Evolutionary conservation across 2,888 invertebrate genomes (phyloP), one percentile per base, ranked within the genome.

Genomic region (Piscicola geometra): DNA sequence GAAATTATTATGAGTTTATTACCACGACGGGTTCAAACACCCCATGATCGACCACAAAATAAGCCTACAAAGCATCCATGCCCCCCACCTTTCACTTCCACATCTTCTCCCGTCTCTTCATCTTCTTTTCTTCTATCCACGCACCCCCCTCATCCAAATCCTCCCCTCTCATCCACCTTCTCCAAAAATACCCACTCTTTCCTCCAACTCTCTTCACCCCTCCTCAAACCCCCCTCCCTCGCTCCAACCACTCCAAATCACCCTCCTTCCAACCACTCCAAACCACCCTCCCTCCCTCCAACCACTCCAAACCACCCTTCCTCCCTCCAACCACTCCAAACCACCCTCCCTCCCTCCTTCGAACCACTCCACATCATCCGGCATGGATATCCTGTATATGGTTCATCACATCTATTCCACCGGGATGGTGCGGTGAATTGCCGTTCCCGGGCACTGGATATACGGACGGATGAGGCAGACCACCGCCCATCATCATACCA

Each of bases 341-440:
- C 35, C 36, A n/a, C 28, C n/a, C 33, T 36, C 30, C 28, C 33
- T 36, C 52, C 71, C 30, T 56, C 64, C 69, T 28, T 79, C n/a
- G n/a, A n/a, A n/a, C n/a, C n/a, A n/a, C n/a, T n/a, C n/a, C n/a
- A n/a, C n/a, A n/a, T n/a, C 79, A 80, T 50, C 80, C 80, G 41
- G 85, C 85, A 78, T 85, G 85, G 76, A 85, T 85, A 80, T 85
- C 85, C 79, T 85, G 85, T 82, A 85, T 83, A 81, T 84, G 84
- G 32, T 82, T 83, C 84, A 84, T 84, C 36, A 74, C 76, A 79
- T 83, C 84, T 77, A 76, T 82, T 77, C 81, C 41, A 47, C 50
- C 81, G 74, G 83, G 83, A 76, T 84, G 84, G 75, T 85, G 81
- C n/a, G 86, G 86, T 25, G 86, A 86, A 75, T 84, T 85, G 80